Percentiles rank a stretch among this genome's conserved stretches.
Evolutionary conservation across 2,888 invertebrate genomes (phyloP).

Genomic region (Heliconius cydno): DNA sequence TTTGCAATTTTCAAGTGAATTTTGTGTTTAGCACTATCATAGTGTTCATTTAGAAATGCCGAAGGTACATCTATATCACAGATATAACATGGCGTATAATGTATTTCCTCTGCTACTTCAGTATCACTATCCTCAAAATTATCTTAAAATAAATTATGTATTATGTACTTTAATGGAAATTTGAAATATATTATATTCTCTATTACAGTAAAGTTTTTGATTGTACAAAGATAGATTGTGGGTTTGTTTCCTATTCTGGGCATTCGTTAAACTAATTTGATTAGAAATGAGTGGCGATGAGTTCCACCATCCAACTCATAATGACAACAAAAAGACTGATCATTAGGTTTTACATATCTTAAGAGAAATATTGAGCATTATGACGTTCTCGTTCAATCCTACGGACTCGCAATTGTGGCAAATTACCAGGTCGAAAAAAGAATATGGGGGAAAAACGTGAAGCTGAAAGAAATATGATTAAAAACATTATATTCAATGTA

Average conservation of each 20-base stretch:
- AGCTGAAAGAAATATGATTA: background rate
- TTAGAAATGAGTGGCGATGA: too few relatives aligned
- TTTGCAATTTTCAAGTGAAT: slow-evolving; percentile 50
- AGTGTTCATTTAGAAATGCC: slow-evolving; percentile 50
- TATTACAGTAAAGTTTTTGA: background rate
- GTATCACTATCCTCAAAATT: background rate
- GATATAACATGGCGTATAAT: slow-evolving; percentile 49
- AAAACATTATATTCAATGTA: background rate
- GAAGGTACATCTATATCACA: slow-evolving; percentile 55
- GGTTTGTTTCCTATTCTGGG: background rate
- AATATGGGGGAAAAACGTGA: background rate
- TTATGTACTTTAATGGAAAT: background rate
- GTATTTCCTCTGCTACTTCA: background rate
- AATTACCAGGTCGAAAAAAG: background rate
- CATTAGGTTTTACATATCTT: too few relatives aligned
- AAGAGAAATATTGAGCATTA: too few relatives aligned
- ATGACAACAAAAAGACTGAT: too few relatives aligned
- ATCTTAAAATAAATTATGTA: slow-evolving; percentile 29
- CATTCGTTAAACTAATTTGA: background rate
- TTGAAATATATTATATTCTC: background rate
- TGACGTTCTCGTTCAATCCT: too few relatives aligned
- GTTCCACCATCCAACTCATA: too few relatives aligned
- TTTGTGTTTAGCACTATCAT: slow-evolving; percentile 52
- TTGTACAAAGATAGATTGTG: background rate
- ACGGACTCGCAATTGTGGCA: too few relatives aligned